Evolutionary conservation across 1,140 invertebrate species (phyloP).

Genomic region (Wiebesia pumilae): DNA sequence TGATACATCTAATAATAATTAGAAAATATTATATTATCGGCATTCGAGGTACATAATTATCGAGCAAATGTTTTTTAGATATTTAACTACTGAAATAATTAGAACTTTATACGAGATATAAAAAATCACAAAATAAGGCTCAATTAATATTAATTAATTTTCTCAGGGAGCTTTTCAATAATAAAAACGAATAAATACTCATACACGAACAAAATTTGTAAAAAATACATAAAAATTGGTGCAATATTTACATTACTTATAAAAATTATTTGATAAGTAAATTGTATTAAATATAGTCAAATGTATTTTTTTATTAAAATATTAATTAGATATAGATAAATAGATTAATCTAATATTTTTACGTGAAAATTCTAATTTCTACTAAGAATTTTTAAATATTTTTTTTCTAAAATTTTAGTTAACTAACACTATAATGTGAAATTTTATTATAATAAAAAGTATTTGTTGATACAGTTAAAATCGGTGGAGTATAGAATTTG

Average conservation of each 20-base stretch:
- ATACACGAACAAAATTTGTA: background rate
- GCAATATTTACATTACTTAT: conserved; percentile 23
- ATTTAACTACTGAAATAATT: conserved; percentile 8
- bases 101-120: background rate
- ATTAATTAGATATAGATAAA: conserved; percentile 8
- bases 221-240: conserved; percentile 24
- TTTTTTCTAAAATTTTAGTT: background rate
- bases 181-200: conserved; percentile 2
- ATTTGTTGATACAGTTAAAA: background rate
- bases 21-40: background rate
- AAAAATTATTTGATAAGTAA: background rate
- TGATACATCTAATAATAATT: conserved; percentile 19
- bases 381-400: background rate
- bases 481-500: background rate
- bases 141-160: conserved; percentile 27
- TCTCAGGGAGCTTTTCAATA: conserved; percentile 35
- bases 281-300: conserved; percentile 1
- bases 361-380: background rate
- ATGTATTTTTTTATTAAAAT: conserved; percentile 15
- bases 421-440: background rate
- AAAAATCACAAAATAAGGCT: conserved; percentile 18
- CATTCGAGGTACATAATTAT: background rate
- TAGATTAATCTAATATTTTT: background rate
- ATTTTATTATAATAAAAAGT: background rate
- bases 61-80: background rate